Percentiles rank a stretch among this genome's conserved stretches.
These are phyloP conservation scores for Xenus cinereus DNA, from an alignment of 2,113 vertebrate species.

Conservation along the genomic window DNA sequence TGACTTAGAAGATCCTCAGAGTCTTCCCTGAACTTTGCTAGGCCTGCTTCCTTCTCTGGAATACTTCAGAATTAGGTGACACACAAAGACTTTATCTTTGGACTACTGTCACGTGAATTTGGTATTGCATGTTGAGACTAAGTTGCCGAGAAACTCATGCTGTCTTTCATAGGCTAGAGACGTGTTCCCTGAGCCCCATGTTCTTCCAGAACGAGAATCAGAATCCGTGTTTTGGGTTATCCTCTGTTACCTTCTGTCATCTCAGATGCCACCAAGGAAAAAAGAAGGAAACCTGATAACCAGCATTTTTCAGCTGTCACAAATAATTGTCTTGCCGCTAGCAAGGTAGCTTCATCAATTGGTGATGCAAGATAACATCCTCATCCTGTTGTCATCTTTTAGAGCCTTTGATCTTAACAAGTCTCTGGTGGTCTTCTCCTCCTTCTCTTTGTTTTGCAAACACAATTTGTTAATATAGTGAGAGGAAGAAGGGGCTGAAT, in stretches of 20 bases:
- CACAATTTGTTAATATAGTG: neutral
- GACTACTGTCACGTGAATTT: neutral
- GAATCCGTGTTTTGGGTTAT: neutral
- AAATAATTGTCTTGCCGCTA: neutral
- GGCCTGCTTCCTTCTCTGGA: neutral
- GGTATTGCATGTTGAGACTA: neutral
- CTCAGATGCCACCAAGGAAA: neutral
- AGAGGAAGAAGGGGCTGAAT: neutral
- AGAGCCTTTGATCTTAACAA: neutral
- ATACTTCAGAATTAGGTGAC: neutral
- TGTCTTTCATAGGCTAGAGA: neutral
- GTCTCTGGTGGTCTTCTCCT: neutral
- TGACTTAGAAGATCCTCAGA: neutral
- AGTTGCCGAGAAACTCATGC: neutral
- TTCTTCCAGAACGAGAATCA: neutral
- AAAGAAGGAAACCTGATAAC: neutral
- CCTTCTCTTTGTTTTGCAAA: neutral
- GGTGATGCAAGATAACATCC: neutral
- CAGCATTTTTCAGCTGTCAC: neutral
- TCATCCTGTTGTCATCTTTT: neutral
- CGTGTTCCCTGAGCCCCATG: accelerated
- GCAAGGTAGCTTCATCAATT: neutral
- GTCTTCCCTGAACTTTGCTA: neutral
- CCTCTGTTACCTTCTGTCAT: neutral
- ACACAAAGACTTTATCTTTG: neutral